Percentiles rank a stretch among this genome's conserved stretches.
phyloP scores from a whole-genome alignment of 1,140 invertebrate species.

The Drosophila lacertosa region DNA sequence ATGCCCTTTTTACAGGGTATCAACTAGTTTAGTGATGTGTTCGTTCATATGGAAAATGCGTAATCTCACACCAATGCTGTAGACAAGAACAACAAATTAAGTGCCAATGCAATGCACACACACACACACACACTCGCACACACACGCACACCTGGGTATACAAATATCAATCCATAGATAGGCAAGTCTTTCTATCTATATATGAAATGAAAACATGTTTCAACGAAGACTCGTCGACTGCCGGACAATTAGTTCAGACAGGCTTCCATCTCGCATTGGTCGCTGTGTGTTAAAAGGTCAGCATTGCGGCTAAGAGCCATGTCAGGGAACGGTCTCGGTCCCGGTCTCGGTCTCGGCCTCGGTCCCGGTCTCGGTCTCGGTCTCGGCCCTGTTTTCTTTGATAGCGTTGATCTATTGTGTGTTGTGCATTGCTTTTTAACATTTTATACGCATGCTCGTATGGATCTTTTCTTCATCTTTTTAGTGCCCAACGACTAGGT shows the following conservation, averaged over 20 bases:
- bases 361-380: neutral
- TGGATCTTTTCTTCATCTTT: conserved; percentile 42
- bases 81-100: conserved; percentile 78
- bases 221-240: conserved; percentile 50
- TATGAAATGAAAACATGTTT: conserved; percentile 77
- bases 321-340: conserved; percentile 6
- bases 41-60: conserved; percentile 62
- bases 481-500: conserved; percentile 70
- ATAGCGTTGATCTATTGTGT: conserved; percentile 79
- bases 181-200: too few relatives aligned
- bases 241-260: conserved; percentile 79
- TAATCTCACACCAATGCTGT: conserved; percentile 70
- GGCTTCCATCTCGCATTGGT: conserved; percentile 68
- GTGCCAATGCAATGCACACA: conserved; percentile 53
- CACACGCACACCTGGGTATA: conserved; percentile 43
- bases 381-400: conserved; percentile 58
- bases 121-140: conserved; percentile 30
- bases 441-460: conserved; percentile 68
- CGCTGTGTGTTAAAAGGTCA: conserved; percentile 78
- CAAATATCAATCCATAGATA: conserved; percentile 57
- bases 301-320: conserved; percentile 48
- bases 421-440: conserved; percentile 70
- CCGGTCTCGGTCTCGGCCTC: neutral
- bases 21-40: conserved; percentile 5
- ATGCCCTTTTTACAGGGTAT: conserved; percentile 19